A percentile compares a stretch with the other conserved stretches of the same genome.
These are phyloP conservation scores for Seladonia tumulorum DNA, from an alignment of 2,888 invertebrate species.

Conservation along the genomic window DNA sequence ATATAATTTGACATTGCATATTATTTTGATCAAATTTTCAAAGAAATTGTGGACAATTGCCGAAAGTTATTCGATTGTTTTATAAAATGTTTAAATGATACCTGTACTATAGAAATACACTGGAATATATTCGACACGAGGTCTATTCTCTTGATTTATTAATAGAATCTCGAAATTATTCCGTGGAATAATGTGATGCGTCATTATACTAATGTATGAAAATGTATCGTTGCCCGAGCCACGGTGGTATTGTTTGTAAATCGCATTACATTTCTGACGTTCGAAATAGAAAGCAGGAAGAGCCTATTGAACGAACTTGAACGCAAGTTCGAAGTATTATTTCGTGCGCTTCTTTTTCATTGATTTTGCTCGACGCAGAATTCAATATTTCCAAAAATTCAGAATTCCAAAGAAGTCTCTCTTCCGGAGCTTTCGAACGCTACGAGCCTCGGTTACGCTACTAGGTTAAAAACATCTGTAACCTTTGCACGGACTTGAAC, in stretches of 20 bases:
- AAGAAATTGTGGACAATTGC: neutral
- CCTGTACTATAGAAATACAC: neutral
- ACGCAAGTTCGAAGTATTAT: neutral
- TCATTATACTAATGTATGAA: neutral
- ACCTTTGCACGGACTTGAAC: no score
- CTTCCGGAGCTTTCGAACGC: no score
- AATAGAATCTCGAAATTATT: neutral
- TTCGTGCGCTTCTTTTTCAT: neutral
- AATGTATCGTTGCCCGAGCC: neutral
- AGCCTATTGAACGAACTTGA: neutral
- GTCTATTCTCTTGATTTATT: neutral
- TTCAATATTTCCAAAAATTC: no score
- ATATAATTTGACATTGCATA: no score
- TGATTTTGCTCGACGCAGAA: neutral
- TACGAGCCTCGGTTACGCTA: no score
- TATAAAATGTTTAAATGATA: neutral
- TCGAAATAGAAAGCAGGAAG: neutral
- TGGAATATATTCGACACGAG: neutral
- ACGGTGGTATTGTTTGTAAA: conserved; percentile 4
- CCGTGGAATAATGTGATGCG: neutral
- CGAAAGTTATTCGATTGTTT: neutral
- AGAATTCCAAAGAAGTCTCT: no score
- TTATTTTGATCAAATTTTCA: neutral
- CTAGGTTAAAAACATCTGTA: no score
- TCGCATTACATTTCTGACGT: neutral